Base-by-base conservation (phyloP, 64 coral and sea anemone species). In the Platygyra sinensis region DNA sequence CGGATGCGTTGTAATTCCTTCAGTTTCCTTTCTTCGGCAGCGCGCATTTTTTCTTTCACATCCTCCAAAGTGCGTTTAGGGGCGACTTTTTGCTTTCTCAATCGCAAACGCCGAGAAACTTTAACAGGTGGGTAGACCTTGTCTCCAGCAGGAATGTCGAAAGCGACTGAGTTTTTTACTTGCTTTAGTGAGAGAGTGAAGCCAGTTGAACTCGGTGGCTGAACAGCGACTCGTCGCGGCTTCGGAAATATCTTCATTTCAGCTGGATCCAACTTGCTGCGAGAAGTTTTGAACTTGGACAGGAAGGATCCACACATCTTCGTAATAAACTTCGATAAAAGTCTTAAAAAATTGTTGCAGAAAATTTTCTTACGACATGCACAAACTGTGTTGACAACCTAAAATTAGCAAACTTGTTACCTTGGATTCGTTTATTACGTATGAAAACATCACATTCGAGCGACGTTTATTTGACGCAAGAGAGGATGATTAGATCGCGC, bases 361-460 rank as follows among this genome's bases (percentile, higher is more conserved):
- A 84, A 17, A 22, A 27, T 10, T 54, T 6, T 49, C 0, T 67
- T 80, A 22, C 9, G 3, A 85, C 24, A 4, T 28, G 81, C 20
- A 2, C 38, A 22, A 51, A 46, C 13, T 36, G 39, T 4, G 61
- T 8, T 1, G 50, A n/a, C 2, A 24, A 64, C 19, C 25, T 33
- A 0, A 50, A 71, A 38, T 71, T 65, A 84, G 27, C 42, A 50
- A 28, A 72, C 63, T 85, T 51, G 50, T 85, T 85, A 33, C 81
- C 81, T 29, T 72, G 81, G 81, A 17, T 85, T 52, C 81, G 36
- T 69, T 71, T 85, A 29, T 85, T 85, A 63, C 81, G 81, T 85
- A 65, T 9, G 20, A 77, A 73, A 13, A 30, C 3, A 8, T 39
- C 32, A 5, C 28, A 33, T 30, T 29, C 22, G 25, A 32, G 60